Conservation (phyloP, 1,140 invertebrate genomes). For the Conus ventricosus region DNA sequence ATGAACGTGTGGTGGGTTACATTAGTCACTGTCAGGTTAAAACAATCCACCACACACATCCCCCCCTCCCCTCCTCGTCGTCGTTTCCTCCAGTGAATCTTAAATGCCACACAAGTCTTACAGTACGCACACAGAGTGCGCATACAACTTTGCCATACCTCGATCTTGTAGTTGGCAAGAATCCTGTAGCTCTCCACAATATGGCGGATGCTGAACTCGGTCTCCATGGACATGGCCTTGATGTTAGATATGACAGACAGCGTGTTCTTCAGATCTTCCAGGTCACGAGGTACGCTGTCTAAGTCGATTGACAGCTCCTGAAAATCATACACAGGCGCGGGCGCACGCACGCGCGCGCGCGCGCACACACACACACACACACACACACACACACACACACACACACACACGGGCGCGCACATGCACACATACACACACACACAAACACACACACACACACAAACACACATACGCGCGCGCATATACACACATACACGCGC, state of each 20-base stretch:
- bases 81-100: no score
- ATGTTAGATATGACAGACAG: conserved; percentile 87
- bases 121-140: no score
- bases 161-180: conserved; percentile 70
- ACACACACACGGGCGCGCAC: background rate
- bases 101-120: no score
- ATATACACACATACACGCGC: background rate
- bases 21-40: no score
- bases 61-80: no score
- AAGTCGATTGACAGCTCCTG: conserved; percentile 72
- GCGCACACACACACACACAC: no score
- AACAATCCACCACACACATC: no score
- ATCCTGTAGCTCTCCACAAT: conserved; percentile 78
- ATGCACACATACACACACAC: background rate
- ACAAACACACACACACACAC: background rate
- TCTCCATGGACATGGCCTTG: conserved; percentile 82
- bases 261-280: conserved; percentile 89
- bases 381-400: background rate
- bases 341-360: no score
- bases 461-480: no score
- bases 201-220: conserved; percentile 78
- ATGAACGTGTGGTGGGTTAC: no score
- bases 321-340: conserved; percentile 15
- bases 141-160: conserved; percentile 47
- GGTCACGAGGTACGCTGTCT: conserved; percentile 76